These are phyloP conservation scores for Callocephalon fimbriatum DNA, from an alignment of 2,113 vertebrate species.

Conservation along the genomic window DNA sequence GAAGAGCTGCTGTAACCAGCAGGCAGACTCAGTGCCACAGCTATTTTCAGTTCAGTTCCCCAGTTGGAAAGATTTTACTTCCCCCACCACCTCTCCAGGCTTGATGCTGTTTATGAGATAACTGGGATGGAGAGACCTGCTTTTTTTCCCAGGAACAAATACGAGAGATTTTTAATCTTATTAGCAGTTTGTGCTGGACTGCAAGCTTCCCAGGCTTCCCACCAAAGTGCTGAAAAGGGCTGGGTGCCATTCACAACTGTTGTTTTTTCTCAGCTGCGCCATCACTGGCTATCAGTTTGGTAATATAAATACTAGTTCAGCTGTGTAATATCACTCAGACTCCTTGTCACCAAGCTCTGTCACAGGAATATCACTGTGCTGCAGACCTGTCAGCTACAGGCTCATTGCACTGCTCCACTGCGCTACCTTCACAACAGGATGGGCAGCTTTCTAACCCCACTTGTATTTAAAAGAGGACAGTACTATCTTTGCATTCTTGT, in stretches of 20 bases:
- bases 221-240: not conserved
- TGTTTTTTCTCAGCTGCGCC: not conserved
- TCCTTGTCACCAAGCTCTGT: not conserved
- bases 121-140: not conserved
- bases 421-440: not conserved
- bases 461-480: not conserved
- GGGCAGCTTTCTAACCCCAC: not conserved
- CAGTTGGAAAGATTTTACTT: conserved; percentile 4
- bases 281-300: not conserved
- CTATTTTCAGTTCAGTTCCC: conserved; percentile 46
- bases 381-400: not conserved
- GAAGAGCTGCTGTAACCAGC: conserved; percentile 34
- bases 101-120: not conserved
- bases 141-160: not conserved
- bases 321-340: not conserved
- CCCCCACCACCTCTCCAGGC: not conserved
- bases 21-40: conserved; percentile 4
- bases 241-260: not conserved
- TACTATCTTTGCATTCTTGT: not conserved
- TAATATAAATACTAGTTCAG: not conserved
- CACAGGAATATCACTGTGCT: not conserved
- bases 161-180: not conserved
- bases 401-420: accelerated
- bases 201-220: not conserved
- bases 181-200: not conserved